Percentiles rank a stretch among this genome's conserved stretches.
Conservation (phyloP, 1,140 invertebrate genomes). For the Saxidomus purpurata region DNA sequence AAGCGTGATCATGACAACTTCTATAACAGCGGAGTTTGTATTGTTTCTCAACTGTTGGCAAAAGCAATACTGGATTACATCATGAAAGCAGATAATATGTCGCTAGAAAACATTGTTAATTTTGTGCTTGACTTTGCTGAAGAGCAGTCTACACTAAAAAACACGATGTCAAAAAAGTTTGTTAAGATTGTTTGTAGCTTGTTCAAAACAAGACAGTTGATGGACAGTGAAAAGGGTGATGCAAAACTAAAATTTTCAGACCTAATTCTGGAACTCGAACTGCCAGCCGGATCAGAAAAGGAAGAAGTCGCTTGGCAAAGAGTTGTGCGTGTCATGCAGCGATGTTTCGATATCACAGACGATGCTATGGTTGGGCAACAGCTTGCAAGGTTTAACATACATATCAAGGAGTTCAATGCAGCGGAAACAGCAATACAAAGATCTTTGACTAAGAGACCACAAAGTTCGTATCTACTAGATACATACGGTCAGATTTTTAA, state of each 20-base stretch:
- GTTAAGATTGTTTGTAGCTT: conserved; percentile 39
- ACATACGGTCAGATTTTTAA: conserved; percentile 48
- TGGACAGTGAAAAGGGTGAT: conserved; percentile 31
- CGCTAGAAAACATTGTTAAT: conserved; percentile 28
- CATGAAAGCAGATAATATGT: not conserved
- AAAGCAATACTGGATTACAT: conserved; percentile 15
- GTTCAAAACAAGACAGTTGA: conserved; percentile 41
- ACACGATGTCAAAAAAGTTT: conserved; percentile 48
- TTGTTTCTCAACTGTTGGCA: conserved; percentile 42
- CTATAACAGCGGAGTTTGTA: conserved; percentile 5
- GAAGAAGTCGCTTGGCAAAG: not conserved
- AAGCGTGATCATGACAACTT: not conserved
- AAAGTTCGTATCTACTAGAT: conserved; percentile 43
- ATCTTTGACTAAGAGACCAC: conserved; percentile 11
- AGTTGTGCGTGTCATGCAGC: not conserved
- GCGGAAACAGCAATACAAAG: conserved; percentile 35
- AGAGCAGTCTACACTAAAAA: not conserved
- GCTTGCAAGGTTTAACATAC: conserved; percentile 37
- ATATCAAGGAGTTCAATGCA: conserved; percentile 16
- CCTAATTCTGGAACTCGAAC: conserved; percentile 25
- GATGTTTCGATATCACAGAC: conserved; percentile 47
- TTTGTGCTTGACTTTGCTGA: conserved; percentile 4
- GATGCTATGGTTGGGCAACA: conserved; percentile 55
- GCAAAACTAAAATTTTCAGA: conserved; percentile 39
- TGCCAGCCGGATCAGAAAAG: not conserved